Evolutionary conservation across 2,113 vertebrate genomes (phyloP), one percentile per base, ranked within the genome.

Genomic region (Psephotus haematonotus): DNA sequence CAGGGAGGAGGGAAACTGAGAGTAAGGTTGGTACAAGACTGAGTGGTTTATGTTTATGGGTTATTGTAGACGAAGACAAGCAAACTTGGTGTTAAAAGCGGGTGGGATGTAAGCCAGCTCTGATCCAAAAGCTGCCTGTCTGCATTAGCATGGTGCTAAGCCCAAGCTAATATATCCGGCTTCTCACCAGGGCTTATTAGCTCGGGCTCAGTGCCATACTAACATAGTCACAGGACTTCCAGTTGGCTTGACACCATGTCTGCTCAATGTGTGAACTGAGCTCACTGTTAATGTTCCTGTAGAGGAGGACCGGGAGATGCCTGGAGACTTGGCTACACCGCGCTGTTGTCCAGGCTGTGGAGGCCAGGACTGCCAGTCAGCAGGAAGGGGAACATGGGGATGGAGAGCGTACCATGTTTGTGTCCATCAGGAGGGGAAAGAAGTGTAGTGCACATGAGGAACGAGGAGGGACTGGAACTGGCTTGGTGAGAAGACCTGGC

Each of bases 131-230:
- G 96, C 96, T 97, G 96, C 96, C 95, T 96, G 96, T 10, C 96
- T 97, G 96, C 94, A 97, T 97, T 96, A 97, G 95, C 93, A 95
- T 9, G 6, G 96, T 92, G 96, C 94, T 97, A 97, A 97, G 95
- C 94, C 93, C 96, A 97, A 95, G 96, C 95, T 97, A 97, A 97
- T 97, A 97, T 97, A 97, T 97, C 96, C 96, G 95, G 96, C 96
- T 96, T 97, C 95, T 96, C 95, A 97, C 94, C 94, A 95, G 74
- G 94, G 94, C 96, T 97, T 96, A 97, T 95, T 97, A 97, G 96
- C 94, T 97, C 70, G 78, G 94, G 95, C 96, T 97, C 95, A 94
- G 52, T 95, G 96, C 96, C 96, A 97, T 16, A 65, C 96, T 85
- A 89, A 95, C 95, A 69, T 72, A 95, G 96, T 94, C 89, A 82